Evolutionary conservation across 2,113 vertebrate genomes (phyloP), one percentile per base, ranked within the genome.

Genomic region (Cheirogaleus medius): DNA sequence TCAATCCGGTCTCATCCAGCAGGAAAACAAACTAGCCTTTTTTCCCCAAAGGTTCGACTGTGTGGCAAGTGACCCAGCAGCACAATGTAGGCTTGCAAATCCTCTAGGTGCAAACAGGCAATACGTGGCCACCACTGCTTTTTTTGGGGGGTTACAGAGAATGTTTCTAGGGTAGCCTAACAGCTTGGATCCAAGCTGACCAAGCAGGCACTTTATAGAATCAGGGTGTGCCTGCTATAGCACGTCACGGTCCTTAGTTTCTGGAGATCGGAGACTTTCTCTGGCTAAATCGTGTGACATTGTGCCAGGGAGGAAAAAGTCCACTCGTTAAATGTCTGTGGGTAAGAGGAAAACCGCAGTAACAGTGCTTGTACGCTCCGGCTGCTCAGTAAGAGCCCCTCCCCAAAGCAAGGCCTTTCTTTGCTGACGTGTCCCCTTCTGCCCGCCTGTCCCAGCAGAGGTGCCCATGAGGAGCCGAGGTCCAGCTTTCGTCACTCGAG

Each of bases 301-400:
- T 42, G 11, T 20, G 5, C 66, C 27, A 39, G 11, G 3, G 21
- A 25, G 27, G 0, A 12, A 52, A 49, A 17, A 17, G 21, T 32
- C 15, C 56, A 29, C 54, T 7, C 20, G 12, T 10, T 20, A 6
- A 29, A 44, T 23, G 49, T 49, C 80, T 56, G 18, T 49, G 34
- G 21, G 11, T 5, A 1, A 17, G 29, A 7, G 39, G 44, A 21
- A 20, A 29, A 10, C 64, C n/a, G 15, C 29, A 11, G 21, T n/a
- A 7, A 34, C 10, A n/a, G 20, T 5, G 1, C 37, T 29, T 0
- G 52, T 39, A 3, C 0, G 8, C 64, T 3, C 32, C 14, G 8
- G 23, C 0, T 8, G 87, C 34, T 29, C 11, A 11, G 8, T 25
- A 0, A 0, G 42, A 0, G 0, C 88, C 42, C 44, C 14, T 44